Evolutionary conservation across 1,140 invertebrate genomes (phyloP).

Genomic region (Drosophila neocordata): DNA sequence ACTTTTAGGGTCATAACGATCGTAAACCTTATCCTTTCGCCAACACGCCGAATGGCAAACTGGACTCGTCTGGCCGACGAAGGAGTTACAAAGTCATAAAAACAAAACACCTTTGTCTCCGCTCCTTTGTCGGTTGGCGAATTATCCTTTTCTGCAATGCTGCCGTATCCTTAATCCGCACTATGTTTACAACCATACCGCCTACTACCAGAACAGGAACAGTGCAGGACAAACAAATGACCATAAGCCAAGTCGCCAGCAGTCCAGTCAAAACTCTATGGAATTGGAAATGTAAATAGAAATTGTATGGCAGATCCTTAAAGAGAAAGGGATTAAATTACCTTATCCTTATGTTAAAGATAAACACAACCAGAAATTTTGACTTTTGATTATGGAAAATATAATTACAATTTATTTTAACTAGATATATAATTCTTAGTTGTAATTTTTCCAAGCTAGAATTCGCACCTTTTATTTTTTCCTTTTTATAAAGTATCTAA

Average conservation of each 20-base stretch:
- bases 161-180: slow-evolving; percentile 69
- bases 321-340: slow-evolving; percentile 70
- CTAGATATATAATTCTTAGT: too few relatives aligned
- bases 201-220: slow-evolving; percentile 13
- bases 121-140: slow-evolving; percentile 69
- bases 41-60: slow-evolving; percentile 48
- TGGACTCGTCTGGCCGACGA: slow-evolving; percentile 49
- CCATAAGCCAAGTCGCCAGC: slow-evolving; percentile 15
- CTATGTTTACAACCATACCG: slow-evolving; percentile 37
- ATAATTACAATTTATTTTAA: too few relatives aligned
- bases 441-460: too few relatives aligned
- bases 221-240: slow-evolving; percentile 29
- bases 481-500: too few relatives aligned
- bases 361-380: slow-evolving; percentile 72
- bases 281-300: neutral
- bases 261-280: neutral
- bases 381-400: too few relatives aligned
- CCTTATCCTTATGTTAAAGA: slow-evolving; percentile 80
- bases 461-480: too few relatives aligned
- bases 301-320: slow-evolving; percentile 43
- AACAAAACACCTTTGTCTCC: slow-evolving; percentile 81
- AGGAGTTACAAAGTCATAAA: slow-evolving; percentile 82
- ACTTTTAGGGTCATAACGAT: slow-evolving; percentile 53
- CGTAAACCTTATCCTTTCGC: slow-evolving; percentile 75
- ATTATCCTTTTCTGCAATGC: slow-evolving; percentile 70